Conservation (phyloP, 2,797 vertebrate species). For the Eremophila alpestris region DNA sequence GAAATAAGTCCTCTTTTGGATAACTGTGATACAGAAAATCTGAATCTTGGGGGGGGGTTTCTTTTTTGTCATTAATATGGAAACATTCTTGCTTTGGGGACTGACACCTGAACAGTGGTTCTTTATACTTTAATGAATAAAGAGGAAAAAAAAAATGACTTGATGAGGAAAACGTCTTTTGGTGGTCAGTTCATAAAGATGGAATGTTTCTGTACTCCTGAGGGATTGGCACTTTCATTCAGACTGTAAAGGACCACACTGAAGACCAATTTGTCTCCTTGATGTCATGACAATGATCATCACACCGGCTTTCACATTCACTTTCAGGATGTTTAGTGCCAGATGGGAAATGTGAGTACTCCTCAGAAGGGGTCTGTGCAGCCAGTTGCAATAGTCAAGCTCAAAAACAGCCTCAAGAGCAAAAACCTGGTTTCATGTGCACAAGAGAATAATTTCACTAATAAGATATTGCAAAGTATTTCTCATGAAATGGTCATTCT, state of each 20-base stretch:
- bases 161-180: neutral
- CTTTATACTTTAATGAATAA: neutral
- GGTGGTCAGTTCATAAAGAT: neutral
- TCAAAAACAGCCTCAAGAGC: neutral
- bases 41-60: rapidly evolving
- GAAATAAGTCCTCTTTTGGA: neutral
- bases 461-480: neutral
- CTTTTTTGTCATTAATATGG: neutral
- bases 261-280: neutral
- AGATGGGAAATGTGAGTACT: rapidly evolving
- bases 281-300: neutral
- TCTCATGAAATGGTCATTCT: neutral
- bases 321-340: neutral
- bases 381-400: neutral
- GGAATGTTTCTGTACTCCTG: neutral
- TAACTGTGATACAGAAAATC: neutral
- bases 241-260: neutral
- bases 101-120: neutral
- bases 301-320: neutral
- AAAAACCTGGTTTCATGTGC: neutral
- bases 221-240: neutral
- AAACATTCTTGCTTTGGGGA: neutral
- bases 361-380: neutral
- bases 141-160: neutral
- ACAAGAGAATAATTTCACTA: neutral